These are phyloP conservation scores for Bradysia coprophila DNA, from an alignment of 1,140 invertebrate species.

Conservation along the genomic window DNA sequence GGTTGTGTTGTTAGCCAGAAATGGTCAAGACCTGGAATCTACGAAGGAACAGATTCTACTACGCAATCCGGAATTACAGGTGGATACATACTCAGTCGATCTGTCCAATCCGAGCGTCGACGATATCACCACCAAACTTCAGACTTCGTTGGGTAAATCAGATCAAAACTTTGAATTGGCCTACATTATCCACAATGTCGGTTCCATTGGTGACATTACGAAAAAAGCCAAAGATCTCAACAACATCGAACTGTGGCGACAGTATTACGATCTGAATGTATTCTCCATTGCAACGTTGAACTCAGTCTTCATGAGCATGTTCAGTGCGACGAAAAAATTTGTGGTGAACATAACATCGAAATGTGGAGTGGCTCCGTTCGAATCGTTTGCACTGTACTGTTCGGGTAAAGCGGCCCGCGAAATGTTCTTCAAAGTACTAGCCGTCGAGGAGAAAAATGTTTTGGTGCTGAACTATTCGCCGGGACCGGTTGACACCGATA, in stretches of 20 bases:
- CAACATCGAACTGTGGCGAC: constrained; percentile 35
- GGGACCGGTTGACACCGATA: constrained; percentile 81
- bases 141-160: constrained; percentile 26
- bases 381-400: constrained; percentile 63
- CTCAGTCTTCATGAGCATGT: constrained; percentile 43
- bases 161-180: constrained; percentile 37
- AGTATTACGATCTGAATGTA: constrained; percentile 64
- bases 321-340: constrained; percentile 26
- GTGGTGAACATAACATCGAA: constrained; percentile 83
- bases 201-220: constrained; percentile 56
- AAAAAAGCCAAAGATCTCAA: constrained; percentile 37
- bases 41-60: constrained; percentile 34
- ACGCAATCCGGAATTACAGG: constrained; percentile 21
- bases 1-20: constrained; percentile 59
- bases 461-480: constrained; percentile 81
- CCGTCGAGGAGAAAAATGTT: constrained; percentile 33
- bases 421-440: constrained; percentile 76
- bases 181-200: constrained; percentile 81
- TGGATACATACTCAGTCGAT: constrained; percentile 36
- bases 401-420: constrained; percentile 80
- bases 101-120: constrained; percentile 26
- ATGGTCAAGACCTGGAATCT: constrained; percentile 37
- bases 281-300: constrained; percentile 62
- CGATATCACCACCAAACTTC: constrained; percentile 15
- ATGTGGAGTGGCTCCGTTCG: constrained; percentile 53